Evolutionary conservation across 92 coral and sea anemone genomes (phyloP).

Genomic region (Phymanthus crucifer): DNA sequence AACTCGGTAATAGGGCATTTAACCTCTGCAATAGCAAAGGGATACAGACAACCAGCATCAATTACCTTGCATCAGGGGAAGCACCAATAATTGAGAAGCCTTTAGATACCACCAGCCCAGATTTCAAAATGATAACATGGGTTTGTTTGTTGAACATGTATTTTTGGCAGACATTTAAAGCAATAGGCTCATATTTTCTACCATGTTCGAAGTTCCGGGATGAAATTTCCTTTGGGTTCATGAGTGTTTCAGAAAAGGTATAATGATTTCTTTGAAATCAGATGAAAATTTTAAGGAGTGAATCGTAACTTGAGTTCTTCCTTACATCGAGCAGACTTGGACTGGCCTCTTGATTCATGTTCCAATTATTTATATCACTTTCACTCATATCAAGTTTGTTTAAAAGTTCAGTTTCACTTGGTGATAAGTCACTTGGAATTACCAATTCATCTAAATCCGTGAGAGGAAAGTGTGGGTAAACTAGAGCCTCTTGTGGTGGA

Average conservation of each 20-base stretch:
- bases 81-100: conserved; percentile 42
- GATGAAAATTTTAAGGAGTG: conserved; percentile 44
- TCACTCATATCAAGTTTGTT: conserved; percentile 7
- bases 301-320: conserved; percentile 20
- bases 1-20: conserved; percentile 28
- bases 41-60: conserved; percentile 2
- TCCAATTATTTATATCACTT: conserved; percentile 34
- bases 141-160: conserved; percentile 33
- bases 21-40: conserved; percentile 5
- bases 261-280: conserved; percentile 41
- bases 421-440: conserved; percentile 22
- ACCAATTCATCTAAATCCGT: conserved; percentile 32
- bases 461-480: conserved; percentile 27
- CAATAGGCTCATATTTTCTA: conserved; percentile 45
- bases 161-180: conserved; percentile 22
- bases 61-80: conserved; percentile 47
- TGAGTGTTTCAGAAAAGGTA: conserved; percentile 19
- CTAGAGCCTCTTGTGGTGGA: not conserved
- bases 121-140: conserved; percentile 21
- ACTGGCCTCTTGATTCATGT: conserved; percentile 17
- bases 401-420: conserved; percentile 12
- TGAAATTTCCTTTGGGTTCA: conserved; percentile 35
- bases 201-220: conserved; percentile 39
- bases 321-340: conserved; percentile 30
- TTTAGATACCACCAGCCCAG: conserved; percentile 27